Conservation (phyloP, 2,113 vertebrate genomes). For the Procavia capensis region DNA sequence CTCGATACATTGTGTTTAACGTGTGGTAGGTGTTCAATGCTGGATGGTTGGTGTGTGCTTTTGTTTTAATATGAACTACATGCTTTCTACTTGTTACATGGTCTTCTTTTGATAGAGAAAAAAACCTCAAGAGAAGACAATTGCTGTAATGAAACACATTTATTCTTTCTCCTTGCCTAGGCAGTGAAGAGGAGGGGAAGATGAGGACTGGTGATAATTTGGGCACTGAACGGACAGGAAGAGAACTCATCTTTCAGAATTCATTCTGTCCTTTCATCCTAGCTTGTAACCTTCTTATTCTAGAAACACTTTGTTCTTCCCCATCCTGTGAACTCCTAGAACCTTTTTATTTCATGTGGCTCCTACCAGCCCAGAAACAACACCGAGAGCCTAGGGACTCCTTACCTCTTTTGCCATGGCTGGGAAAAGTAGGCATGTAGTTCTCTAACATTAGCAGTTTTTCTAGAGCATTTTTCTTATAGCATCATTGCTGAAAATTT, state of each 20-base stretch:
- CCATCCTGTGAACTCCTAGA: neutral
- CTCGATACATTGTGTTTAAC: neutral
- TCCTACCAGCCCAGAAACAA: neutral
- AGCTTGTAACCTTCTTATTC: neutral
- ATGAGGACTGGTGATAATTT: neutral
- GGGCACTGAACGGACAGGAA: neutral
- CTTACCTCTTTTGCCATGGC: neutral
- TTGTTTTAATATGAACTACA: neutral
- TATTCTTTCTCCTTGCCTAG: neutral
- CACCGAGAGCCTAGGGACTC: neutral
- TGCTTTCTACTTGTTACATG: neutral
- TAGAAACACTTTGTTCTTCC: neutral
- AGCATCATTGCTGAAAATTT: neutral
- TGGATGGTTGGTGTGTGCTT: neutral
- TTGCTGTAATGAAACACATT: neutral
- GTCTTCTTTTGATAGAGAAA: neutral
- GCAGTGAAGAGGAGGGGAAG: neutral
- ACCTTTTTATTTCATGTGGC: neutral
- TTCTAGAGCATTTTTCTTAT: slow-evolving; percentile 21
- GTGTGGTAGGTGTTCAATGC: neutral
- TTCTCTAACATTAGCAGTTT: neutral
- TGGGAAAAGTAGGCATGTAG: neutral
- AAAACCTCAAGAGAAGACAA: slow-evolving; percentile 12
- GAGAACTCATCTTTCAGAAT: neutral
- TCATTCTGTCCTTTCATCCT: neutral